phyloP scores from a whole-genome alignment of 1,140 invertebrate genomes.

The Telenomus remus region DNA sequence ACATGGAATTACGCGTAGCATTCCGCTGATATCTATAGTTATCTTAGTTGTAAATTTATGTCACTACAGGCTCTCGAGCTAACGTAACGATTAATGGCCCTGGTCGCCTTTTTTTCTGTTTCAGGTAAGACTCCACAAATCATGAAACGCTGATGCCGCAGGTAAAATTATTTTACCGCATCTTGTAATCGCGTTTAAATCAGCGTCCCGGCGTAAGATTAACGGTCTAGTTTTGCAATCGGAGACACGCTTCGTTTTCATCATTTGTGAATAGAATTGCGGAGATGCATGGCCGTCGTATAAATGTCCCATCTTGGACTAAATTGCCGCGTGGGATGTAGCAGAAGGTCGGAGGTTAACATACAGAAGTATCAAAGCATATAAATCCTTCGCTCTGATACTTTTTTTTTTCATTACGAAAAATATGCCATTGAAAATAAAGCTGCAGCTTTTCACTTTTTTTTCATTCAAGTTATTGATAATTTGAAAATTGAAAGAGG shows the following conservation, averaged over 20 bases:
- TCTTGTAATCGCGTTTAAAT: conserved; percentile 57
- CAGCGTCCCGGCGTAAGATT: conserved; percentile 41
- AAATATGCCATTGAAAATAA: not conserved
- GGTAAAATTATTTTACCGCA: conserved; percentile 56
- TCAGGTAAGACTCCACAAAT: conserved; percentile 58
- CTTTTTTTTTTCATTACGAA: not conserved
- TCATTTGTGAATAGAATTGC: conserved; percentile 43
- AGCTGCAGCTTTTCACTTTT: too few species aligned
- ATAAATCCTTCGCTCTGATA: too few species aligned
- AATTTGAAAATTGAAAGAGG: too few species aligned
- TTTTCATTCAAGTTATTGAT: too few species aligned
- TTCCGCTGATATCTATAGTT: conserved; percentile 40
- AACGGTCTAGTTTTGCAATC: conserved; percentile 52
- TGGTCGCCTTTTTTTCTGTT: conserved; percentile 47
- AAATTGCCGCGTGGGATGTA: not conserved
- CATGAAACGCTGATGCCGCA: conserved; percentile 44
- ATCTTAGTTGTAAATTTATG: conserved; percentile 48
- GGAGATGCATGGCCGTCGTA: conserved; percentile 12
- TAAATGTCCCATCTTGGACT: conserved; percentile 17
- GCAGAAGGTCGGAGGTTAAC: not conserved
- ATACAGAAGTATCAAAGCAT: not conserved
- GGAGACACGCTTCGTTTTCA: conserved; percentile 49
- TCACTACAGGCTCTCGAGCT: conserved; percentile 17
- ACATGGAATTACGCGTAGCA: conserved; percentile 27
- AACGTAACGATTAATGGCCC: conserved; percentile 50